Evolutionary conservation across 2,888 invertebrate species (phyloP), one percentile per base, ranked within the genome.

Genomic region (Dastarcus helophoroides): DNA sequence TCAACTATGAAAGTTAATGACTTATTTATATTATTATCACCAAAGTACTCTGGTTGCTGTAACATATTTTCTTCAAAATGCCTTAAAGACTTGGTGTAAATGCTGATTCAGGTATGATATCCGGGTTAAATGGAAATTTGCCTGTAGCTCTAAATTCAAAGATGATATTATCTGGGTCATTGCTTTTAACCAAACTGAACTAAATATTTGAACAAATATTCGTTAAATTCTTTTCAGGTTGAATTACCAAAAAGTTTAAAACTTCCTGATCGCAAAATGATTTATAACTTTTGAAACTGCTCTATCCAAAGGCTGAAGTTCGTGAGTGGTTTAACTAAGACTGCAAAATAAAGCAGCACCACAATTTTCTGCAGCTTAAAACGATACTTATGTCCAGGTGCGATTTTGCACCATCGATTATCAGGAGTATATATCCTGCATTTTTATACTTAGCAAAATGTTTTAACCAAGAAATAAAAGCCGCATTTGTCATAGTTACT

Each of bases 71-170:
- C 26, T 26, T 26, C 26, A 14, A 26, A 11, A 14, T 26, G 26
- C 8, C 14, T 26, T 26, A 26, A 14, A 26, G 14, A 9, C 9
- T 13, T 9, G 45, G 44, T 27, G 41, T 40, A 37, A 39, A 47
- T 12, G 43, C 42, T 21, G 32, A 35, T 29, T 44, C 44, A 16
- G 48, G 42, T 17, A 47, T 45, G 17, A 27, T 37, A 26, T 35
- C 26, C 12, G 41, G 40, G 32, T 46, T 35, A 33, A 46, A 48
- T 14, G 43, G 46, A 24, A 33, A 43, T 11, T 48, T 46, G 12
- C 43, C 47, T 2, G 39, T 41, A 8, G 38, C 40, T 26, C 37
- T 34, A 34, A 44, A 46, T 14, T 41, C 44, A 36, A 37, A 22
- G 26, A 38, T 39, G 17, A 44, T 41, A 22, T 44, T 45, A 7